Evolutionary conservation across 2,797 vertebrate genomes (phyloP).

Genomic region (Acanthurus leucopareius): DNA sequence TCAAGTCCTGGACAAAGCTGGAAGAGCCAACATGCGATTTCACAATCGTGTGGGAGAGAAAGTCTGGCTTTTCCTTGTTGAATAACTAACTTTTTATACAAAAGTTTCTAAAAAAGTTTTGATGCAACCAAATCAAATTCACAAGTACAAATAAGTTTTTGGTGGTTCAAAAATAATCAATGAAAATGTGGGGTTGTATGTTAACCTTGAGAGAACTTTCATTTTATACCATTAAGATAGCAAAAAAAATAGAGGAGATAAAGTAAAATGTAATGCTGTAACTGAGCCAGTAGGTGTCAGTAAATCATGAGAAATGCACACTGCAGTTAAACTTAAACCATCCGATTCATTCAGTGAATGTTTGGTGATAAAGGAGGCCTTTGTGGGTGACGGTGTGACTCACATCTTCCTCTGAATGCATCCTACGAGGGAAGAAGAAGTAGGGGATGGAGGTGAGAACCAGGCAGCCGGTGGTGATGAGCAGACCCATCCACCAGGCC

Average conservation of each 20-base stretch:
- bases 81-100: constrained; percentile 5
- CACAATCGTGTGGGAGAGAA: background rate
- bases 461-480: constrained; percentile 88
- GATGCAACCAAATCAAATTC: no score
- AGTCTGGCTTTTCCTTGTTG: constrained; percentile 18
- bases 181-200: no score
- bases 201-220: background rate
- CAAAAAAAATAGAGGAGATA: background rate
- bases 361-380: background rate
- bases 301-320: constrained; percentile 15
- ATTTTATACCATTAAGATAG: background rate
- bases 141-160: no score
- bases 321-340: background rate
- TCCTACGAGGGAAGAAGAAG: constrained; percentile 94
- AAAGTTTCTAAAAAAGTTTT: background rate
- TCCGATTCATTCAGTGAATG: background rate
- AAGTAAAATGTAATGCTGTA: constrained; percentile 21
- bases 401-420: constrained; percentile 72
- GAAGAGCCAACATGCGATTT: constrained; percentile 11
- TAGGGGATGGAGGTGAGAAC: constrained; percentile 94
- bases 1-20: constrained; percentile 19
- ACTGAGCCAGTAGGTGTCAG: constrained; percentile 64
- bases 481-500: constrained; percentile 98
- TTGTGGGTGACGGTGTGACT: constrained; percentile 33
- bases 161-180: no score